phyloP scores from a whole-genome alignment of 2,797 vertebrate species.

The Spatula clypeata region DNA sequence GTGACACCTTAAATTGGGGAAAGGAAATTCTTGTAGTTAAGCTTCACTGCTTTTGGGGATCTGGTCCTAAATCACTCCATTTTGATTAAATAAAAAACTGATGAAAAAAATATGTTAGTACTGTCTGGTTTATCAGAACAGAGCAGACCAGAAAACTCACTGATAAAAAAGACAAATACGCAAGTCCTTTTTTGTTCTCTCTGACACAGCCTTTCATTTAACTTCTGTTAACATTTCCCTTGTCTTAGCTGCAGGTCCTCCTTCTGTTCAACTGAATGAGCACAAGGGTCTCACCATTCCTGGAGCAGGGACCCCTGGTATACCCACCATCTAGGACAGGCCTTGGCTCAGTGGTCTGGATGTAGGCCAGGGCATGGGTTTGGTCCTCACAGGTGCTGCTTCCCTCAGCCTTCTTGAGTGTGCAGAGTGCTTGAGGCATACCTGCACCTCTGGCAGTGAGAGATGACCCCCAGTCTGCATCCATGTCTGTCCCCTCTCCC shows the following conservation, averaged over 20 bases:
- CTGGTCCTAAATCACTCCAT: neutral
- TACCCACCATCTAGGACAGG: neutral
- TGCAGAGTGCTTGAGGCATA: neutral
- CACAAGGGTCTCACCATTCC: neutral
- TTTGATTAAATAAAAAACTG: conserved; percentile 30
- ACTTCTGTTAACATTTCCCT: neutral
- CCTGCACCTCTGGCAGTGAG: neutral
- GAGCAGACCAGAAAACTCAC: neutral
- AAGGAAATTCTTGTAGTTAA: neutral
- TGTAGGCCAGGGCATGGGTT: neutral
- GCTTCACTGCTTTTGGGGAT: neutral
- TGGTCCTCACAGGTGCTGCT: neutral
- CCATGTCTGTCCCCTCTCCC: neutral
- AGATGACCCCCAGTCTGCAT: too few species aligned
- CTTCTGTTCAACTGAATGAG: neutral
- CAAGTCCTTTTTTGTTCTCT: neutral
- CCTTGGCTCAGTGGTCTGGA: neutral
- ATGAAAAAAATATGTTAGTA: neutral
- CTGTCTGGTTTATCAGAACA: neutral
- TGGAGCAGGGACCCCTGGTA: neutral
- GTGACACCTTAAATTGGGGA: neutral
- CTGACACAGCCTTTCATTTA: neutral
- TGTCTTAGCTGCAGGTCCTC: neutral
- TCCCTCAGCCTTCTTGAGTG: neutral
- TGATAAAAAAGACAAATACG: neutral